These are phyloP conservation scores for Drosophila quadrilineata DNA, from an alignment of 1,140 invertebrate genomes.

Conservation along the genomic window DNA sequence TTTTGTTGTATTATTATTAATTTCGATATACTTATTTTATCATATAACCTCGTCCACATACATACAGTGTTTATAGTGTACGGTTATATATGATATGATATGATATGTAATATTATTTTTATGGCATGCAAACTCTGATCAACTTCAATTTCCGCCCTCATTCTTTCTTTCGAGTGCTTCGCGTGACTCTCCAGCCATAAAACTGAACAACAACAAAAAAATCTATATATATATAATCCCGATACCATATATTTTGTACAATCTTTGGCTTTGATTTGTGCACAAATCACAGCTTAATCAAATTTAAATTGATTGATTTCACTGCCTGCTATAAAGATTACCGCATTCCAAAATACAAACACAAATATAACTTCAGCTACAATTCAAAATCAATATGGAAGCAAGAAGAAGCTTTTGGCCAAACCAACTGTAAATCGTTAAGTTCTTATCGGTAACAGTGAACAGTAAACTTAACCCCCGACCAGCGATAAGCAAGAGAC, in stretches of 20 bases:
- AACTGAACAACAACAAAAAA: conserved; percentile 5
- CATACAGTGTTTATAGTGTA: not conserved
- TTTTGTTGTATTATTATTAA: not conserved
- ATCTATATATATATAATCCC: conserved; percentile 11
- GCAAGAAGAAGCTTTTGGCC: no score
- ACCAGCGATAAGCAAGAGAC: not conserved
- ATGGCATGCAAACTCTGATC: conserved; percentile 8
- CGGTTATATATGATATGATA: not conserved
- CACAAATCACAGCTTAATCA: conserved; percentile 70
- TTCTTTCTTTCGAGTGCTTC: conserved; percentile 36
- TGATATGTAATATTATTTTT: not conserved
- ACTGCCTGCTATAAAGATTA: conserved; percentile 56
- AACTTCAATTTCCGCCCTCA: conserved; percentile 11
- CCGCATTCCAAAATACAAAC: not conserved
- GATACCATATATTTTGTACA: conserved; percentile 10
- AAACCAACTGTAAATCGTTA: conserved; percentile 17
- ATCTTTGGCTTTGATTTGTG: not conserved
- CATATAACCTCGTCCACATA: conserved; percentile 1
- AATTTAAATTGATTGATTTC: conserved; percentile 77
- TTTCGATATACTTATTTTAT: conserved; percentile 13
- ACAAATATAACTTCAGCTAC: not conserved
- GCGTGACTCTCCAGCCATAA: conserved; percentile 41
- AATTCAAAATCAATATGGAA: conserved; percentile 36
- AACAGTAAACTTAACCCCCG: no score
- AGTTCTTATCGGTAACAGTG: conserved; percentile 39